Percentiles rank a stretch among this genome's conserved stretches.
phyloP scores from a whole-genome alignment of 2,888 invertebrate species.

The Sinelater perroti region DNA sequence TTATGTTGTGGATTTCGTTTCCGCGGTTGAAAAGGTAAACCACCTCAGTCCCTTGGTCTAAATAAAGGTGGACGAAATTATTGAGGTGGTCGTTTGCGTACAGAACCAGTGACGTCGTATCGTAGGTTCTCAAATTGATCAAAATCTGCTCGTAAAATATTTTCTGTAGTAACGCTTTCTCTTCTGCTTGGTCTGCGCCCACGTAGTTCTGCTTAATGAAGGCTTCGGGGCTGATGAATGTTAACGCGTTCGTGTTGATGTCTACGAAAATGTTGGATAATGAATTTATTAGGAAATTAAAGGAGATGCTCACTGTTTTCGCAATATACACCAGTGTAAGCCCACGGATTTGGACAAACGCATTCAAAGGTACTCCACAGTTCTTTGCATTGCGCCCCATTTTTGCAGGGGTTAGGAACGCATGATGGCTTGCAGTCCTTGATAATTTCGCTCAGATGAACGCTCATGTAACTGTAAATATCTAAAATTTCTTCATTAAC shows the following conservation, averaged over 20 bases:
- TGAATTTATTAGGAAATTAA: background rate
- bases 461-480: conserved; percentile 92
- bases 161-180: conserved; percentile 71
- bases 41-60: conserved; percentile 80
- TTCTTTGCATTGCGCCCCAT: conserved; percentile 90
- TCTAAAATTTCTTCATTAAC: conserved; percentile 92
- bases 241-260: conserved; percentile 88
- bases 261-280: conserved; percentile 77
- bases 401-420: conserved; percentile 92
- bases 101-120: conserved; percentile 80
- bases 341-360: conserved; percentile 91
- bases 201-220: conserved; percentile 85
- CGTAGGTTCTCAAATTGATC: conserved; percentile 90
- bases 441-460: conserved; percentile 89
- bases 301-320: conserved; percentile 83
- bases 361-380: conserved; percentile 93
- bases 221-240: conserved; percentile 83
- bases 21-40: conserved; percentile 86
- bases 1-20: conserved; percentile 80
- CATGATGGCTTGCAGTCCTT: conserved; percentile 95
- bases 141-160: conserved; percentile 83
- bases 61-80: conserved; percentile 90
- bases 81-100: conserved; percentile 94
- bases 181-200: conserved; percentile 59
- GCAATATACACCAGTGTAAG: conserved; percentile 89